Evolutionary conservation across 2,797 vertebrate genomes (phyloP).

Genomic region (Perdix hodgsoniae): DNA sequence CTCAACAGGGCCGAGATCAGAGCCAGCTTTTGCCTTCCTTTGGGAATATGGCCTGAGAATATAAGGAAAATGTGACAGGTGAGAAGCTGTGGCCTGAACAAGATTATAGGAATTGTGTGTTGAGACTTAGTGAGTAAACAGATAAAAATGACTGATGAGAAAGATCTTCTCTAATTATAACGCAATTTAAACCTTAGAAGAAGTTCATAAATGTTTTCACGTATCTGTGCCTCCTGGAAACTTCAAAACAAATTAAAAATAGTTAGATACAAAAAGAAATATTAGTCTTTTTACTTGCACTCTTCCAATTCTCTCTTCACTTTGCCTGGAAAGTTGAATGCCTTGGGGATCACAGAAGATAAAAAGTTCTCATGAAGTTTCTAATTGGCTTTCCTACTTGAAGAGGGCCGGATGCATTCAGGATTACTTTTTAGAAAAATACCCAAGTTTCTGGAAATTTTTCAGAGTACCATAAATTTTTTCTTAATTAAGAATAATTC

Average conservation of each 20-base stretch:
- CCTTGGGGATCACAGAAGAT: background rate
- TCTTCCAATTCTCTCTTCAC: background rate
- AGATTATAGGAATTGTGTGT: background rate
- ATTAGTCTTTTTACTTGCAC: background rate
- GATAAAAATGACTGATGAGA: background rate
- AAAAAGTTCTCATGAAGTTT: slow-evolving; percentile 7
- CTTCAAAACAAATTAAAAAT: background rate
- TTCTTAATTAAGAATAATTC: background rate
- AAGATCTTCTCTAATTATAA: background rate
- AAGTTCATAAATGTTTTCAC: background rate
- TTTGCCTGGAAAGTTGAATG: background rate
- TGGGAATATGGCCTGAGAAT: background rate
- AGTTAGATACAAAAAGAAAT: background rate
- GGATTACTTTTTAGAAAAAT: background rate
- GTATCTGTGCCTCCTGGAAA: background rate
- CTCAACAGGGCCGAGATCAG: background rate
- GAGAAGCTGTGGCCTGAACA: background rate
- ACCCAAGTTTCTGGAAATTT: background rate
- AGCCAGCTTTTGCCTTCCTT: background rate
- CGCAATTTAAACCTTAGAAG: background rate
- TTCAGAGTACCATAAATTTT: background rate
- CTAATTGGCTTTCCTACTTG: background rate
- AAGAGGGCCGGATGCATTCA: background rate
- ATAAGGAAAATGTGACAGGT: background rate
- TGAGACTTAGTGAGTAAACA: background rate